These are phyloP conservation scores for Climacteris rufus DNA, from an alignment of 2,113 vertebrate genomes.

Conservation along the genomic window DNA sequence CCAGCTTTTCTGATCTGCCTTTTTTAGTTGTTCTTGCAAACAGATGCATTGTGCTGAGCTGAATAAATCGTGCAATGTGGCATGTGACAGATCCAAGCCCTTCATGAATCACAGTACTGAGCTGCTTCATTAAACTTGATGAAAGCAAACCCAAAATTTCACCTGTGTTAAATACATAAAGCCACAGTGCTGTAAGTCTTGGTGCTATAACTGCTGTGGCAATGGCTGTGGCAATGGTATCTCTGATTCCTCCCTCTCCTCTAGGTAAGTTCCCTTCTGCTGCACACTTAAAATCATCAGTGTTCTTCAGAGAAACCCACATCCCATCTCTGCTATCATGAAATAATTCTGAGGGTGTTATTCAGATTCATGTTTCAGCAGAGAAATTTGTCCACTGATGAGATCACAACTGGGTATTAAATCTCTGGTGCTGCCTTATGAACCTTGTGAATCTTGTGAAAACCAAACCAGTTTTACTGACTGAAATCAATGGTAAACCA, in stretches of 20 bases:
- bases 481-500: not conserved
- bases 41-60: not conserved
- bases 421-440: not conserved
- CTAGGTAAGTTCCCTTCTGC: not conserved
- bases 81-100: not conserved
- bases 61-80: not conserved
- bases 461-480: not conserved
- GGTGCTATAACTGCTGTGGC: not conserved
- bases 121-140: not conserved
- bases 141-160: not conserved
- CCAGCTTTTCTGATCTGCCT: not conserved
- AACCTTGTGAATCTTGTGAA: not conserved
- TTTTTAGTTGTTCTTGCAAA: not conserved
- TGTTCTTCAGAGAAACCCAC: not conserved
- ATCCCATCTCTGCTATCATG: not conserved
- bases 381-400: not conserved
- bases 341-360: not conserved
- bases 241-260: not conserved
- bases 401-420: not conserved
- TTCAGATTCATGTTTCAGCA: not conserved
- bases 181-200: not conserved
- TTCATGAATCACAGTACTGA: not conserved
- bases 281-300: not conserved
- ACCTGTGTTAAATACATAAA: not conserved
- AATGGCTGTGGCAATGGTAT: not conserved